Percentiles rank a stretch among this genome's conserved stretches.
These are phyloP conservation scores for Luperina testacea DNA, from an alignment of 2,888 invertebrate genomes.

Conservation along the genomic window DNA sequence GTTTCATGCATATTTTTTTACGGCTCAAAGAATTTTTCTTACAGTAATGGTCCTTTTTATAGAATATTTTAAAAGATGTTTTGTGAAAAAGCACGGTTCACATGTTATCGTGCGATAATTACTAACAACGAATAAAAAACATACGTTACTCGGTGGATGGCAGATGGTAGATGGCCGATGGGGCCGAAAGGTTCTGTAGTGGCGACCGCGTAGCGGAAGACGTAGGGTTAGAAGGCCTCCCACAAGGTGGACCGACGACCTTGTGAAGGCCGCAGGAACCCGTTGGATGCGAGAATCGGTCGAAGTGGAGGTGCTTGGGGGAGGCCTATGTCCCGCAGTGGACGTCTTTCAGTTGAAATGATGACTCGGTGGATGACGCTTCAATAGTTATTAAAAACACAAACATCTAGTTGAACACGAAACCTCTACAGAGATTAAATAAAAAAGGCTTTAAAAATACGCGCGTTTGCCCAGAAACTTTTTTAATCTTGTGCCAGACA, in stretches of 20 bases:
- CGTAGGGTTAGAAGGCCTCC: too few species aligned
- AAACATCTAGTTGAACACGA: neutral
- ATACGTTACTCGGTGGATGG: too few species aligned
- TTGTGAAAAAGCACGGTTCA: neutral
- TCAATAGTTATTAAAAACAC: slow-evolving; percentile 19
- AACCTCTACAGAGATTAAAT: slow-evolving; percentile 11
- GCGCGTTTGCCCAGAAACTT: neutral
- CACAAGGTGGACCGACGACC: too few species aligned
- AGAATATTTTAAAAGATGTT: neutral
- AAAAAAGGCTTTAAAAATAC: neutral
- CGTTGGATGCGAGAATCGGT: too few species aligned
- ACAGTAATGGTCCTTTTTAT: neutral
- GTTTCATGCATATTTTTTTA: neutral
- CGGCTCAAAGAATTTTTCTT: neutral
- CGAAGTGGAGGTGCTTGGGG: too few species aligned
- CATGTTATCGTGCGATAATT: neutral
- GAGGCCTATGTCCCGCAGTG: too few species aligned
- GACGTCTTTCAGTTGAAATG: too few species aligned
- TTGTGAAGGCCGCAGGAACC: too few species aligned
- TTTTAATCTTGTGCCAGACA: slow-evolving; percentile 31
- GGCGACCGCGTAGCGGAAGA: too few species aligned
- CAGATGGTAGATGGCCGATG: too few species aligned
- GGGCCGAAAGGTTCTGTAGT: too few species aligned
- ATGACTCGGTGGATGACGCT: neutral
- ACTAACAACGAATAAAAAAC: neutral